Base-by-base conservation (phyloP, 2,888 invertebrate genomes). In the Gari tellinella region DNA sequence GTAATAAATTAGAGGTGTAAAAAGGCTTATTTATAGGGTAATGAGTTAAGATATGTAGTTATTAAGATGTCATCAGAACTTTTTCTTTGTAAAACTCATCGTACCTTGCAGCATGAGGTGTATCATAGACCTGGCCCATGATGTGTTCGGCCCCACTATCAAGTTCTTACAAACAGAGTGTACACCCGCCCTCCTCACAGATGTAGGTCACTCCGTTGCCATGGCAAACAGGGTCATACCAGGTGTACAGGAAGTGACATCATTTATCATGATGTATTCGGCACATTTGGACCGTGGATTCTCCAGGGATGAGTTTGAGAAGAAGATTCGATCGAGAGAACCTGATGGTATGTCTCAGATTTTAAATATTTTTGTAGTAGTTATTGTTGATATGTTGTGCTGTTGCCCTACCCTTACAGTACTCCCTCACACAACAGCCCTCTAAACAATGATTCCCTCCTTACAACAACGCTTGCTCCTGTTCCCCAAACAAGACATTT, bases 191-290 rank as follows among this genome's bases (percentile, higher is more conserved):
- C 69, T 90, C n/a, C 70, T 86, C 25, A 81, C 84, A 41, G 85
- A 88, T 58, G 72, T 85, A 0, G 84, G 85, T 21, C 72, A 72
- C 14, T 46, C 62, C 7, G 75, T 66, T 14, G 63, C 66, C n/a
- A 64, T 62, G 52, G 55, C 72, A 19, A 86, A 85, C 74, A 72
- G 83, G 52, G 75, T 83, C 7, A 83, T 82, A 14, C 72, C 84
- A 1, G 90, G 90, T 7, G 67, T 90, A 40, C 82, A 86, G 61
- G 90, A 90, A 74, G 83, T 90, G 64, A 81, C 84, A 23, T 73
- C 88, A 21, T 91, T 91, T 70, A 81, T 91, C 23, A 82, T 82
- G 63, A 86, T 90, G 26, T 79, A 90, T 58, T 86, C 89, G 0
- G 86, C 89, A 4, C 61, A 91, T 37, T 75, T 91, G 23, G 89